These are phyloP conservation scores for Nephrocerus scutellatus DNA, from an alignment of 2,888 invertebrate species.

Conservation along the genomic window DNA sequence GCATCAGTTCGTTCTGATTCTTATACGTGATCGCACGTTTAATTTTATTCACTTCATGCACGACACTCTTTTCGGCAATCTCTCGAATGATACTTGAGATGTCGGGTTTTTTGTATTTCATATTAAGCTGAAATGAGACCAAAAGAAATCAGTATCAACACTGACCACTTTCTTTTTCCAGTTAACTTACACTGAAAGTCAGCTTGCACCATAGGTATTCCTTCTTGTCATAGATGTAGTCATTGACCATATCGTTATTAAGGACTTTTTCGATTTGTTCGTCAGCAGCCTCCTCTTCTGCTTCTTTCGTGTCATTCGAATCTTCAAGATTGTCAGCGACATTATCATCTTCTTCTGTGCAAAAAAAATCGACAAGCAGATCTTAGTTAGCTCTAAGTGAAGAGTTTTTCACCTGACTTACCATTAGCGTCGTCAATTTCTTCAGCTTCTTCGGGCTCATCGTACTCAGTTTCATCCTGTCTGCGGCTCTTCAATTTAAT, in stretches of 20 bases:
- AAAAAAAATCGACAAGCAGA: no score
- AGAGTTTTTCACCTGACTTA: slow-evolving; percentile 15
- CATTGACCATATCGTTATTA: slow-evolving; percentile 41
- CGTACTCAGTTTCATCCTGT: slow-evolving; percentile 60
- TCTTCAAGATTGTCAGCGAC: slow-evolving; percentile 25
- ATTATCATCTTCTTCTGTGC: slow-evolving; percentile 24
- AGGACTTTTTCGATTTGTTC: slow-evolving; percentile 34
- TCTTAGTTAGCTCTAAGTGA: slow-evolving; percentile 2
- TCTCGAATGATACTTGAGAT: slow-evolving; percentile 66
- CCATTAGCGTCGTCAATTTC: slow-evolving; percentile 48
- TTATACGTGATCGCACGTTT: slow-evolving; percentile 76
- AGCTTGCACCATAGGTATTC: slow-evolving; percentile 79
- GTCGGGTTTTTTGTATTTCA: slow-evolving; percentile 63
- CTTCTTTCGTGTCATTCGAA: slow-evolving; percentile 19
- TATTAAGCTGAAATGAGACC: slow-evolving; percentile 49
- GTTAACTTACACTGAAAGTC: slow-evolving; percentile 61
- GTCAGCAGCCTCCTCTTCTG: slow-evolving; percentile 38
- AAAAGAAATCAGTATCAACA: background rate
- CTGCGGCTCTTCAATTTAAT: slow-evolving; percentile 53
- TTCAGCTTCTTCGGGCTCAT: slow-evolving; percentile 58
- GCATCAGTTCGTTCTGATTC: slow-evolving; percentile 56
- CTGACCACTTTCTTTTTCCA: no score
- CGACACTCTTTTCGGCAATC: slow-evolving; percentile 62
- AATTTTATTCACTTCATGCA: slow-evolving; percentile 74
- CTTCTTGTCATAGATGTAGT: slow-evolving; percentile 69